Evolutionary conservation across 2,797 vertebrate genomes (phyloP).

Genomic region (Macrochelys suwanniensis): DNA sequence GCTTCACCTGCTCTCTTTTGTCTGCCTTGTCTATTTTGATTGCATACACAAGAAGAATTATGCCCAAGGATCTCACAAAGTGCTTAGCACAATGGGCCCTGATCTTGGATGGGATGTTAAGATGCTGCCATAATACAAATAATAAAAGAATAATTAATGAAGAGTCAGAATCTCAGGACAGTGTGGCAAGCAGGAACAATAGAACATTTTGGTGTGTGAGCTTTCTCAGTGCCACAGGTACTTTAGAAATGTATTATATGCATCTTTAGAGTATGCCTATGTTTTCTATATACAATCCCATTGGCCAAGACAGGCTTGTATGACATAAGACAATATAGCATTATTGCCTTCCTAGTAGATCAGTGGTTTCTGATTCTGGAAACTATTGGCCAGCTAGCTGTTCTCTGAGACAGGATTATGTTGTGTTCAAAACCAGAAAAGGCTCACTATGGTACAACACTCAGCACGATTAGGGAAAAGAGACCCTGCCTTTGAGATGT

Average conservation of each 20-base stretch:
- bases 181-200: not conserved
- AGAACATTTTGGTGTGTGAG: not conserved
- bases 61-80: not conserved
- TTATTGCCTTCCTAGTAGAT: not conserved
- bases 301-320: not conserved
- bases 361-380: not conserved
- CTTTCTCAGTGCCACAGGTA: not conserved
- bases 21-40: not conserved
- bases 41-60: not conserved
- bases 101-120: not conserved
- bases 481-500: not conserved
- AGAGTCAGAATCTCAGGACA: not conserved
- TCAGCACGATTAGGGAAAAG: not conserved
- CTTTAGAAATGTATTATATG: fast-evolving
- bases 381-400: not conserved
- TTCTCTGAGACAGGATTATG: not conserved
- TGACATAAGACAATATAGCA: not conserved
- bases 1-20: not conserved
- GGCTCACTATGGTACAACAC: not conserved
- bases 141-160: not conserved
- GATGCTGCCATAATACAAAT: not conserved
- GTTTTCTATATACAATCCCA: not conserved
- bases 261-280: not conserved
- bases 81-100: not conserved
- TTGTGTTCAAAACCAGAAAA: not conserved